phyloP scores from a whole-genome alignment of 1,140 invertebrate genomes.

The Matsumurasca onukii region DNA sequence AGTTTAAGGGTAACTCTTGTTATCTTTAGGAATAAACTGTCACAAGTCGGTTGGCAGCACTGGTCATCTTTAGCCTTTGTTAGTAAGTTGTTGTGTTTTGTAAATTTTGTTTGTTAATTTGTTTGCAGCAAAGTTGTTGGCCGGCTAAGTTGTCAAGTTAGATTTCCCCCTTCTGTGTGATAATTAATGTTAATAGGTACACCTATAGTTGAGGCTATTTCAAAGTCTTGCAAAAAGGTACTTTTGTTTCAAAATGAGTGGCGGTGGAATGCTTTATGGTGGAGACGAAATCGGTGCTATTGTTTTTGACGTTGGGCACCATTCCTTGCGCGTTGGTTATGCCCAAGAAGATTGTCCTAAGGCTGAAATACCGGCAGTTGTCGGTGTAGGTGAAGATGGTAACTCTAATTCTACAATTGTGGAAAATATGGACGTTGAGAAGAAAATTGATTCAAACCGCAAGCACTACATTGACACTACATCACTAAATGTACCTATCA shows the following conservation, averaged over 20 bases:
- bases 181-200: too few relatives aligned
- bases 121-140: too few relatives aligned
- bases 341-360: slow-evolving; percentile 88
- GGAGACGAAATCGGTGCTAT: slow-evolving; percentile 97
- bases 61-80: too few relatives aligned
- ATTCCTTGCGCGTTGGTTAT: slow-evolving; percentile 83
- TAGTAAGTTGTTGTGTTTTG: too few relatives aligned
- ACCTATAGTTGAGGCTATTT: too few relatives aligned
- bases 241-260: slow-evolving; percentile 43
- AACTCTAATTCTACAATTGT: slow-evolving; percentile 50
- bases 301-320: slow-evolving; percentile 95
- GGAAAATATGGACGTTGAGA: slow-evolving; percentile 64
- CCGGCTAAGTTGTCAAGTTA: too few relatives aligned
- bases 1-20: too few relatives aligned
- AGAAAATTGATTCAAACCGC: slow-evolving; percentile 53
- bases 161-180: too few relatives aligned
- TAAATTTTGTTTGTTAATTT: too few relatives aligned
- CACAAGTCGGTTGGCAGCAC: too few relatives aligned
- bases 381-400: slow-evolving; percentile 66
- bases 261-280: slow-evolving; percentile 73
- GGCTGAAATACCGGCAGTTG: slow-evolving; percentile 77
- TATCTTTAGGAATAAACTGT: too few relatives aligned
- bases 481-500: slow-evolving; percentile 85
- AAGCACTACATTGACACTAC: slow-evolving; percentile 79
- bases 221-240: too few relatives aligned